phyloP scores from a whole-genome alignment of 2,113 vertebrate genomes.

The Alectura lathami region DNA sequence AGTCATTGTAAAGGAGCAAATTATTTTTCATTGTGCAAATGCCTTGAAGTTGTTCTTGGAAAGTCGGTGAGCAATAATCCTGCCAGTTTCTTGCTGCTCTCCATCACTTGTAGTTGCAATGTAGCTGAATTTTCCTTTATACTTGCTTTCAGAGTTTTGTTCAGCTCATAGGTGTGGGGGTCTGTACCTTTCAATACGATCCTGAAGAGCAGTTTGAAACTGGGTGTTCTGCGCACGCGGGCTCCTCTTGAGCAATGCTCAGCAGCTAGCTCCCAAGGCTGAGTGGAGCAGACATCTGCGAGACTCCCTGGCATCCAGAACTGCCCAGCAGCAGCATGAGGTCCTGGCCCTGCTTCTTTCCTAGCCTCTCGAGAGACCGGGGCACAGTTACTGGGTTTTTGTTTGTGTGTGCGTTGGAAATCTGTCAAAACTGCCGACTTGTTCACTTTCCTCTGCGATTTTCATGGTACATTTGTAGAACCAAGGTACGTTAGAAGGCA shows the following conservation, averaged over 20 bases:
- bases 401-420: neutral
- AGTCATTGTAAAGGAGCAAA: neutral
- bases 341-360: neutral
- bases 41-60: neutral
- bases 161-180: neutral
- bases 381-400: neutral
- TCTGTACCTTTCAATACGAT: neutral
- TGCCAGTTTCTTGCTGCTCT: neutral
- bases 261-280: neutral
- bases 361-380: neutral
- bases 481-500: neutral
- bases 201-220: neutral
- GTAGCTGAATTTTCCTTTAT: neutral
- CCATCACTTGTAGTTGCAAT: neutral
- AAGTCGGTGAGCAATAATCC: neutral
- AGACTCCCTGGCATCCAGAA: neutral
- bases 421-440: neutral
- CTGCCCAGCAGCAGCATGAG: accelerated
- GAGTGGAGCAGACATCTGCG: neutral
- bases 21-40: neutral
- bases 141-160: neutral
- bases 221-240: accelerated
- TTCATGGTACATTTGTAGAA: neutral
- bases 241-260: neutral
- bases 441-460: neutral